A percentile compares a stretch with the other conserved stretches of the same genome.
phyloP scores from a whole-genome alignment of 2,888 invertebrate genomes.

The Brachypalpus laphriformis region DNA sequence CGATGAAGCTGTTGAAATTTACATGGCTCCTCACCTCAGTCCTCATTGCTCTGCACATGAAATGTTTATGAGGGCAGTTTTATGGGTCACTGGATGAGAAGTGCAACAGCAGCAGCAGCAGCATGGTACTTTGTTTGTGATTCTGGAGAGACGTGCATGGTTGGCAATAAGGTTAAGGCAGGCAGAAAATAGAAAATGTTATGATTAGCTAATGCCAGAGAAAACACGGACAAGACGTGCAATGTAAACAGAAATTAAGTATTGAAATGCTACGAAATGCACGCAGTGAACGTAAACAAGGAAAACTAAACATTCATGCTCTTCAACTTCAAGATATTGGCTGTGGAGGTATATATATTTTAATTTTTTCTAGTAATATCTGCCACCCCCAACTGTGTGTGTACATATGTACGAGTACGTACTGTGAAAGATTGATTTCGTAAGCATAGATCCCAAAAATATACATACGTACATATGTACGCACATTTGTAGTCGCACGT shows the following conservation, averaged over 20 bases:
- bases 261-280: constrained; percentile 21
- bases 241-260: constrained; percentile 37
- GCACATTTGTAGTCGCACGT: not conserved
- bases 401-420: no score
- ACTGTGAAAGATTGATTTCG: not conserved
- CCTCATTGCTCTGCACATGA: constrained; percentile 15
- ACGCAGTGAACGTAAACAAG: constrained; percentile 1
- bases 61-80: constrained; percentile 25
- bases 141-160: not conserved
- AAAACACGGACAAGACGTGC: constrained; percentile 21
- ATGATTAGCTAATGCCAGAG: constrained; percentile 5
- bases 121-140: not conserved
- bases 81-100: constrained; percentile 13
- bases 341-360: not conserved
- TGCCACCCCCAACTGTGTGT: not conserved
- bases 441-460: not conserved
- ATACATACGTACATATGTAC: no score
- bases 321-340: not conserved
- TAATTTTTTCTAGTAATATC: not conserved
- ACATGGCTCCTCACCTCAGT: not conserved
- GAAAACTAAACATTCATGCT: constrained; percentile 22
- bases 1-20: constrained; percentile 18
- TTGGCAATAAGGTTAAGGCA: constrained; percentile 26
- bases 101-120: not conserved
- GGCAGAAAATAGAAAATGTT: constrained; percentile 34